phyloP scores from a whole-genome alignment of 2,888 invertebrate species.

The Cataglyphis livida region DNA sequence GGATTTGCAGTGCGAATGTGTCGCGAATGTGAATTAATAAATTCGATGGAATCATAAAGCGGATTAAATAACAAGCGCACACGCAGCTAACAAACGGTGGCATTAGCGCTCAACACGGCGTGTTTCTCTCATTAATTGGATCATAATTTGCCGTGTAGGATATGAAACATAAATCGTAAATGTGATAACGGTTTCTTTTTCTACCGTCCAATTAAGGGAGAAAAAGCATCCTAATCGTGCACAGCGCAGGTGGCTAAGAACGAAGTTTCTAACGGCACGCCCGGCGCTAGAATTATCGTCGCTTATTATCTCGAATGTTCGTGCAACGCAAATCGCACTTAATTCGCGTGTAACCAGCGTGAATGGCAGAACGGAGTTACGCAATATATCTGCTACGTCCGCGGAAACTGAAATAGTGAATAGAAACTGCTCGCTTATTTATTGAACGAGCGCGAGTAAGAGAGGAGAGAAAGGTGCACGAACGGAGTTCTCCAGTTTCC shows the following conservation, averaged over 20 bases:
- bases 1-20: background rate
- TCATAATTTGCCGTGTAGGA: constrained; percentile 45
- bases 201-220: constrained; percentile 40
- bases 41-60: constrained; percentile 38
- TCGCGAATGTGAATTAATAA: constrained; percentile 14
- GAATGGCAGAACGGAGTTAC: constrained; percentile 54
- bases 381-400: constrained; percentile 57
- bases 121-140: constrained; percentile 42
- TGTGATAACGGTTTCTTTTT: constrained; percentile 40
- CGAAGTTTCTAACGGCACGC: constrained; percentile 8
- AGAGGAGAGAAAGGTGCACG: constrained; percentile 49
- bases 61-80: constrained; percentile 41
- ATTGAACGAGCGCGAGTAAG: background rate
- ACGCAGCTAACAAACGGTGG: constrained; percentile 15
- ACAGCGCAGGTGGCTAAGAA: constrained; percentile 15
- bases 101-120: constrained; percentile 21
- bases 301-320: constrained; percentile 47
- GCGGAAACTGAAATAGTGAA: constrained; percentile 58
- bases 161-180: constrained; percentile 51
- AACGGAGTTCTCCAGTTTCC: constrained; percentile 60
- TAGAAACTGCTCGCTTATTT: constrained; percentile 44
- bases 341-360: constrained; percentile 59
- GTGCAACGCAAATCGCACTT: constrained; percentile 54
- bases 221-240: constrained; percentile 1
- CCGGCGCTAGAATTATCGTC: background rate